Evolutionary conservation across 2,888 invertebrate species (phyloP).

Genomic region (Leptarthrus brevirostris): DNA sequence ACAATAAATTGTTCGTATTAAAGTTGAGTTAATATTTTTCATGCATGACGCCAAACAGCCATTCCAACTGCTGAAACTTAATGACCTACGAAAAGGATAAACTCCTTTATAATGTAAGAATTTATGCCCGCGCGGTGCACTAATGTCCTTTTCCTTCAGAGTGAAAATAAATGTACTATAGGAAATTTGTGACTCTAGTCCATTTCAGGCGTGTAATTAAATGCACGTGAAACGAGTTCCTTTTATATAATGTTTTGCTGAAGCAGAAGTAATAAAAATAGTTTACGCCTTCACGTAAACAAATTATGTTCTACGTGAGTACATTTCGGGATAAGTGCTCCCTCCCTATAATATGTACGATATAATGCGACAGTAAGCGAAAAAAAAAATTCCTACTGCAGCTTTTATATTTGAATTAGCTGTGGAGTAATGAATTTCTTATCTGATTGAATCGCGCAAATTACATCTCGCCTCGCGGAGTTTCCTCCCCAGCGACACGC

Average conservation of each 20-base stretch:
- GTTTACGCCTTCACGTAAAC: not conserved
- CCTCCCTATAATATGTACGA: not conserved
- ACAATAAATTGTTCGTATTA: too few species aligned
- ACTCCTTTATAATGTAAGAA: too few species aligned
- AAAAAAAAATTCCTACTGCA: constrained; percentile 2
- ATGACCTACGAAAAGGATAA: too few species aligned
- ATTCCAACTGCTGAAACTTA: too few species aligned
- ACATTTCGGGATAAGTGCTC: not conserved
- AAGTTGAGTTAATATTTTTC: too few species aligned
- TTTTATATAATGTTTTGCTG: not conserved
- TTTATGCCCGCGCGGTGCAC: too few species aligned
- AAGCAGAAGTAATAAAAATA: not conserved
- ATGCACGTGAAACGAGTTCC: constrained; percentile 2
- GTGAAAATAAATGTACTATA: too few species aligned
- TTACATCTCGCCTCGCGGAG: not conserved
- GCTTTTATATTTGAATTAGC: constrained; percentile 14
- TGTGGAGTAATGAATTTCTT: constrained; percentile 33
- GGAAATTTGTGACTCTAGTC: too few species aligned
- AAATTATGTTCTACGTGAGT: constrained; percentile 21
- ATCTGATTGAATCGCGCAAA: constrained; percentile 37
- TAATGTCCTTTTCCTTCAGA: too few species aligned
- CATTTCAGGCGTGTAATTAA: not conserved
- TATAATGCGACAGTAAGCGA: constrained; percentile 16
- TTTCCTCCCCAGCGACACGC: not conserved
- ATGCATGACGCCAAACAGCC: too few species aligned